Evolutionary conservation across 2,888 invertebrate genomes (phyloP).

Genomic region (Digitonthophagus gazella): DNA sequence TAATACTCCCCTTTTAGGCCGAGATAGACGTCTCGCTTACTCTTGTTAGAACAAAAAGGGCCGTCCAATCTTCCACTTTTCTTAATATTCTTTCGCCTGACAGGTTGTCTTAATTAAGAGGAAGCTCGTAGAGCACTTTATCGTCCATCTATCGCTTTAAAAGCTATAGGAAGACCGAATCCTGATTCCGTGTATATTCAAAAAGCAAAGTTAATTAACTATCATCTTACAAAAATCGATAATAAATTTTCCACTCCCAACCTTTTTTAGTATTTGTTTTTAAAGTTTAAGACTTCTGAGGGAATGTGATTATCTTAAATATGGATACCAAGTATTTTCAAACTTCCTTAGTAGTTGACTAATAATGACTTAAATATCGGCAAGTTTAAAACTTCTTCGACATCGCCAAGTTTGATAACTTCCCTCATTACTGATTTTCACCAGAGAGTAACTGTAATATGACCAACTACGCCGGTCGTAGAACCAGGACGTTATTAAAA

Average conservation of each 20-base stretch:
- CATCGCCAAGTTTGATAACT: not conserved
- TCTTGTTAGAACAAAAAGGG: not conserved
- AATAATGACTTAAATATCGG: not conserved
- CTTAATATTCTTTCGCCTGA: not conserved
- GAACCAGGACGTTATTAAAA: not conserved
- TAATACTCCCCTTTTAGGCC: not conserved
- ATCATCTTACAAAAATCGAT: not conserved
- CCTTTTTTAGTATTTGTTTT: not conserved
- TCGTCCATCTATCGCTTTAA: not conserved
- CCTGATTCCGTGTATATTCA: not conserved
- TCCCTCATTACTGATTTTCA: not conserved
- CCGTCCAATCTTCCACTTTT: not conserved
- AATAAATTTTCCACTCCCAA: not conserved
- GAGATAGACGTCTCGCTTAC: not conserved
- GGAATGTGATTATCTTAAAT: too few relatives aligned
- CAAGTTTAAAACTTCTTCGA: not conserved
- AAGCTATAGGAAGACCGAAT: not conserved
- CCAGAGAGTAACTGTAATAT: not conserved
- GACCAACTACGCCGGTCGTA: not conserved
- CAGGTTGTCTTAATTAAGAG: not conserved
- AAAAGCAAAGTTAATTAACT: not conserved
- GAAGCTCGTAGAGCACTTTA: not conserved
- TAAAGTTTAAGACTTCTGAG: not conserved
- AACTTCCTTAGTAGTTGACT: too few relatives aligned
- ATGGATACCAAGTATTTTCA: too few relatives aligned